Evolutionary conservation across 2,888 invertebrate genomes (phyloP).

Genomic region (Lucinisca nassula): DNA sequence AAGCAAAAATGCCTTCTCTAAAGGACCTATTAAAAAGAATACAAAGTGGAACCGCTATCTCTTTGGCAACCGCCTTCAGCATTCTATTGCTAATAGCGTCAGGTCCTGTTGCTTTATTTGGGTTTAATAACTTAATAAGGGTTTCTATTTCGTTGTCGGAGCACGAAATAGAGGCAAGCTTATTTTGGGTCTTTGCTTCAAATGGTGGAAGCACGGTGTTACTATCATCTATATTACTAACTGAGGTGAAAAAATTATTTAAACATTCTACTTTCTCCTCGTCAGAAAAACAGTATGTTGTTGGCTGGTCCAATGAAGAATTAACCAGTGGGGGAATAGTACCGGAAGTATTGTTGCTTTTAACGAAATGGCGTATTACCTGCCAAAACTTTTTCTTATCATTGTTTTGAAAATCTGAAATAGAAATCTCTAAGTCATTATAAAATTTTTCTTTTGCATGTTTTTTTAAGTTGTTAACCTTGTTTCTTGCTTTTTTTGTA

Average conservation of each 20-base stretch:
- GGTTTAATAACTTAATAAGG: not conserved
- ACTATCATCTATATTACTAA: not conserved
- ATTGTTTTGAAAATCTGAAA: not conserved
- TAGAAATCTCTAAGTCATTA: not conserved
- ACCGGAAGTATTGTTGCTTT: not conserved
- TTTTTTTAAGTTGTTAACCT: too few relatives aligned
- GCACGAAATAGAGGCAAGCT: not conserved
- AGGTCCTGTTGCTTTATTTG: not conserved
- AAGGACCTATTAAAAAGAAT: slow-evolving; percentile 34
- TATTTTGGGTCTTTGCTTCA: not conserved
- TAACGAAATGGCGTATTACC: not conserved
- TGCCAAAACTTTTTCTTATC: not conserved
- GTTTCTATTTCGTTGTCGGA: not conserved
- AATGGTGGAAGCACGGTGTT: not conserved
- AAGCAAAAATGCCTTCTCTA: slow-evolving; percentile 19
- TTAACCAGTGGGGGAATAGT: not conserved
- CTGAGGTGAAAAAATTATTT: not conserved
- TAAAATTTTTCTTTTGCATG: not conserved
- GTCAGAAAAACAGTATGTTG: not conserved
- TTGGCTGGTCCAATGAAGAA: not conserved
- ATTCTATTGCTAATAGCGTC: not conserved
- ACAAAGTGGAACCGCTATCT: not conserved
- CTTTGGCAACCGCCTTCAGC: not conserved
- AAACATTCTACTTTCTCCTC: not conserved
- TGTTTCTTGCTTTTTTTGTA: not conserved